phyloP scores from a whole-genome alignment of 2,797 vertebrate genomes.

The Eulemur rubriventer region DNA sequence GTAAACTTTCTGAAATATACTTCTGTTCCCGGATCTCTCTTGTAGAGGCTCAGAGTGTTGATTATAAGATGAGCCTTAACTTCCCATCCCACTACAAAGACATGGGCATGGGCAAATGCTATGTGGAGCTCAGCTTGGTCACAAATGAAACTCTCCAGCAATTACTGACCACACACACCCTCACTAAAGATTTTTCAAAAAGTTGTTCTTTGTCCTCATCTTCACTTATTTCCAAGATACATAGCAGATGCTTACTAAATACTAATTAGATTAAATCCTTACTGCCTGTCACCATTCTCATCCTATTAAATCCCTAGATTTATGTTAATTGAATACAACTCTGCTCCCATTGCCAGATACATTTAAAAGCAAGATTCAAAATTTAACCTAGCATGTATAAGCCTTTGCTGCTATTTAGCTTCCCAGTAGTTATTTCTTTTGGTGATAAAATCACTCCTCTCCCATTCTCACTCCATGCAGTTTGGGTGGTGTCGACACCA shows the following conservation, averaged over 20 bases:
- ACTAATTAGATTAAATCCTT: neutral
- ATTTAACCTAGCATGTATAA: neutral
- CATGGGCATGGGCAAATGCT: neutral
- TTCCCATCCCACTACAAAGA: neutral
- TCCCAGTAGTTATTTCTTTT: neutral
- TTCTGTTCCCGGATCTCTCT: neutral
- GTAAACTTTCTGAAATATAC: neutral
- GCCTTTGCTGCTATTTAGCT: neutral
- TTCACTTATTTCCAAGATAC: neutral
- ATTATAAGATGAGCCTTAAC: neutral
- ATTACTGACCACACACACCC: neutral
- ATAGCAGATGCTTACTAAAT: neutral
- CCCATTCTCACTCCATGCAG: neutral
- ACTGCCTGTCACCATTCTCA: neutral
- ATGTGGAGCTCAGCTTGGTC: neutral
- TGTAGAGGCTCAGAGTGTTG: neutral
- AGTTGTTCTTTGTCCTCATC: neutral
- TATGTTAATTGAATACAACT: neutral
- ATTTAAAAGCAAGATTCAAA: neutral
- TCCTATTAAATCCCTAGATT: neutral
- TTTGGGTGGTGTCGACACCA: neutral
- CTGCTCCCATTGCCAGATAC: neutral
- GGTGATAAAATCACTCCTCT: neutral
- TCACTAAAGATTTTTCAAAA: neutral
- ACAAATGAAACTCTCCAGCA: neutral